A percentile compares a stretch with the other conserved stretches of the same genome.
Conservation (phyloP, 2,797 vertebrate genomes). For the Scarus forsteni region DNA sequence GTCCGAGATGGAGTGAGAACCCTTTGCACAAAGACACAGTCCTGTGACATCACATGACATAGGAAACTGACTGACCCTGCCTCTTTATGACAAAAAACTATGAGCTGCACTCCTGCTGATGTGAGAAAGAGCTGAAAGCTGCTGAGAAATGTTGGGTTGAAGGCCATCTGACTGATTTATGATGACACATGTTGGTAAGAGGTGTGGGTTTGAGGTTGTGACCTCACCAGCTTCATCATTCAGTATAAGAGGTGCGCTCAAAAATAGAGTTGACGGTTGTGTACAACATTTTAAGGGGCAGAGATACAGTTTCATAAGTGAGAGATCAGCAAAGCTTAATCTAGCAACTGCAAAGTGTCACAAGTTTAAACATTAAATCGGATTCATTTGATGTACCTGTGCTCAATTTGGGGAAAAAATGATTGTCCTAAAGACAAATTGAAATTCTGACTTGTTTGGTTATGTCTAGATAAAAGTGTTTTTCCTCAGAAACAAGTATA, state of each 20-base stretch:
- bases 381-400: no score
- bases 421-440: no score
- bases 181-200: conserved; percentile 22
- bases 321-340: conserved; percentile 35
- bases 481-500: no score
- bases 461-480: no score
- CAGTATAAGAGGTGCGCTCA: conserved; percentile 23
- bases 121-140: background rate
- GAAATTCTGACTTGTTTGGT: no score
- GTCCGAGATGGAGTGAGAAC: background rate
- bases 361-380: conserved; percentile 14
- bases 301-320: conserved; percentile 45
- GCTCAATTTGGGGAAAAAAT: no score
- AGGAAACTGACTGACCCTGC: background rate
- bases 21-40: conserved; percentile 12
- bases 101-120: background rate
- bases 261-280: conserved; percentile 40
- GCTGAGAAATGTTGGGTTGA: background rate
- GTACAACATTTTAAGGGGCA: conserved; percentile 21
- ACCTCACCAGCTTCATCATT: conserved; percentile 42
- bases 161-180: conserved; percentile 41
- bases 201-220: background rate
- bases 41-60: conserved; percentile 35
- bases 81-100: background rate
- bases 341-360: conserved; percentile 34